A percentile compares a stretch with the other conserved stretches of the same genome.
Evolutionary conservation across 2,113 vertebrate species (phyloP).

Genomic region (Ursus arctos): DNA sequence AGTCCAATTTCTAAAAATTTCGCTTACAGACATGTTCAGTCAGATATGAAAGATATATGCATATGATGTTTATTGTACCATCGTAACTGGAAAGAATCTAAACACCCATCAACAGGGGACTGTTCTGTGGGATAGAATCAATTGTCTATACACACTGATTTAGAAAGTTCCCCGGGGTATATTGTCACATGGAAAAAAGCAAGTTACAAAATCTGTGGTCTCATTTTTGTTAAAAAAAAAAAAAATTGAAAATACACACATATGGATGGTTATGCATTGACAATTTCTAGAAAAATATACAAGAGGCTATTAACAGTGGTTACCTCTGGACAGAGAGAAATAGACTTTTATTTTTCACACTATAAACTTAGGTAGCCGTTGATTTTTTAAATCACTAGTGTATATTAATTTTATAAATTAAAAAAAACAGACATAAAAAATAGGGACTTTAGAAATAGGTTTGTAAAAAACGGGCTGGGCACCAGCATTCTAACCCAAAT

Average conservation of each 20-base stretch:
- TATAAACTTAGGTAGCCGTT: not conserved
- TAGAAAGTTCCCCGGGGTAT: not conserved
- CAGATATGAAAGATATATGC: not conserved
- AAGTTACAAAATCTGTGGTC: not conserved
- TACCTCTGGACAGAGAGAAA: not conserved
- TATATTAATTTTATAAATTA: not conserved
- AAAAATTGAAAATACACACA: not conserved
- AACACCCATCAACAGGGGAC: not conserved
- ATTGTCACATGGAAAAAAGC: not conserved
- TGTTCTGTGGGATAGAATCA: not conserved
- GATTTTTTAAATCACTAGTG: not conserved
- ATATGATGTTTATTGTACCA: not conserved
- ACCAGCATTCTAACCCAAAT: not conserved
- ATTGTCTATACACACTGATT: not conserved
- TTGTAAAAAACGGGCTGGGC: not conserved
- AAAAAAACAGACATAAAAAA: not conserved
- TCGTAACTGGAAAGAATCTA: not conserved
- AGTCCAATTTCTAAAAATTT: conserved; percentile 7
- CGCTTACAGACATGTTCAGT: not conserved
- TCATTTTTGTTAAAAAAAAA: not conserved
- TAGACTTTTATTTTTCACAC: not conserved
- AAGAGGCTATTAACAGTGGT: not conserved
- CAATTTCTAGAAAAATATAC: not conserved
- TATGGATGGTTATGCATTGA: not conserved
- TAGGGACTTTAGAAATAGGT: not conserved